Percentiles rank a stretch among this genome's conserved stretches.
Conservation (phyloP, 2,113 vertebrate genomes). For the Tursiops truncatus region DNA sequence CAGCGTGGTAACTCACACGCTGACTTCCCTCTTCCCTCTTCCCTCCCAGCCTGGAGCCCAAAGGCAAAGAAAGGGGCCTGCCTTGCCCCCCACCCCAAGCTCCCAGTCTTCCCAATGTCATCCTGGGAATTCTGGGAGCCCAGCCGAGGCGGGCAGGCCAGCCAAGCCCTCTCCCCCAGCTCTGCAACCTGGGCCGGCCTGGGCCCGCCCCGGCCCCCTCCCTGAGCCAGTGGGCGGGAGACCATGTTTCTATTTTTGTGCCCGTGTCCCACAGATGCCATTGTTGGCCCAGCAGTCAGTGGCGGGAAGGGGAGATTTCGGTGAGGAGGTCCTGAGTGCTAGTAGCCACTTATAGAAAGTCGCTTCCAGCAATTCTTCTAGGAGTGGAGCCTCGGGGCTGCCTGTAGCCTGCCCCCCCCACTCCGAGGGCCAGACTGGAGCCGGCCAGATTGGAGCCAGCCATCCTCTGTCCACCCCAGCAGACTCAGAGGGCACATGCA, state of each 20-base stretch:
- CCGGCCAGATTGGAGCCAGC: constrained; percentile 72
- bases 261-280: constrained; percentile 88
- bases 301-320: constrained; percentile 78
- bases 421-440: constrained; percentile 73
- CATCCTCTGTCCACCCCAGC: constrained; percentile 29
- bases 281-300: constrained; percentile 84
- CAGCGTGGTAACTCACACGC: rapidly evolving
- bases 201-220: neutral
- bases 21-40: neutral
- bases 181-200: neutral
- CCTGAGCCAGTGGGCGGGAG: constrained; percentile 65
- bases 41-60: neutral
- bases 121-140: neutral
- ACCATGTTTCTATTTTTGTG: constrained; percentile 87
- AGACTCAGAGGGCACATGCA: constrained; percentile 61
- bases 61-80: neutral
- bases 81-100: neutral
- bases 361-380: constrained; percentile 97
- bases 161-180: neutral
- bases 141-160: neutral
- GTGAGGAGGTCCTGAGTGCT: constrained; percentile 74
- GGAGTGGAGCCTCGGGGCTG: constrained; percentile 77
- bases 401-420: constrained; percentile 84
- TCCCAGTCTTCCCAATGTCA: neutral
- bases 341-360: constrained; percentile 92